These are phyloP conservation scores for Uloborus plumipes DNA, from an alignment of 2,888 invertebrate species.

Conservation along the genomic window DNA sequence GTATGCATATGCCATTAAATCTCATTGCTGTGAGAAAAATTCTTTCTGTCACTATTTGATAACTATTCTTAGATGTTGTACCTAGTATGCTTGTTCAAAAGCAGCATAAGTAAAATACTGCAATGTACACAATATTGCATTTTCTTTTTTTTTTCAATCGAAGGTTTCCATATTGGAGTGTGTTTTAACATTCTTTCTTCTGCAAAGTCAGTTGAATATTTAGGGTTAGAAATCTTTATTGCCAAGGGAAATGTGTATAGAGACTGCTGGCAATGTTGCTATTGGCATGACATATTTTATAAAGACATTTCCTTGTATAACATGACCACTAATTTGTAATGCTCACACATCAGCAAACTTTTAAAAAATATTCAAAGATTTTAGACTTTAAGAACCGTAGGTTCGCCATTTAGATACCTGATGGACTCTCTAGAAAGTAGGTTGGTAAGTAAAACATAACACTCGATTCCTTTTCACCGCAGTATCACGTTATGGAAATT, in stretches of 20 bases:
- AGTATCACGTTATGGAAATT: no score
- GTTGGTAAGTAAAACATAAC: constrained; percentile 10
- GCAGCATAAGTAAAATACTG: no score
- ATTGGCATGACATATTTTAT: constrained; percentile 58
- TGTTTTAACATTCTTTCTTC: constrained; percentile 7
- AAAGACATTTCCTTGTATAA: constrained; percentile 61
- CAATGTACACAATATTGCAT: background rate
- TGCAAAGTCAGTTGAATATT: constrained; percentile 47
- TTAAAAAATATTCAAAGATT: constrained; percentile 48
- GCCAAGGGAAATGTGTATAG: constrained; percentile 55
- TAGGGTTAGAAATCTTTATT: constrained; percentile 58
- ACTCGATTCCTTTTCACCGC: no score
- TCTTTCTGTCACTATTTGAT: no score
- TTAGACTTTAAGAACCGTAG: constrained; percentile 58
- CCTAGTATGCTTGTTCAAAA: no score
- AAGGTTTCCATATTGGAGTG: constrained; percentile 38
- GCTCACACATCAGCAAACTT: constrained; percentile 56
- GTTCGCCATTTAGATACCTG: constrained; percentile 37
- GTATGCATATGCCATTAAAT: no score
- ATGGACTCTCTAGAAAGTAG: constrained; percentile 47
- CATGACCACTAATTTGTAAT: constrained; percentile 60
- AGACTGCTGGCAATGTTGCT: constrained; percentile 56
- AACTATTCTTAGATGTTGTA: no score
- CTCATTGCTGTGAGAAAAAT: no score
- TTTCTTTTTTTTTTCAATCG: background rate